Base-by-base conservation (phyloP, 2,797 vertebrate species). In the Hemitrygon akajei region DNA sequence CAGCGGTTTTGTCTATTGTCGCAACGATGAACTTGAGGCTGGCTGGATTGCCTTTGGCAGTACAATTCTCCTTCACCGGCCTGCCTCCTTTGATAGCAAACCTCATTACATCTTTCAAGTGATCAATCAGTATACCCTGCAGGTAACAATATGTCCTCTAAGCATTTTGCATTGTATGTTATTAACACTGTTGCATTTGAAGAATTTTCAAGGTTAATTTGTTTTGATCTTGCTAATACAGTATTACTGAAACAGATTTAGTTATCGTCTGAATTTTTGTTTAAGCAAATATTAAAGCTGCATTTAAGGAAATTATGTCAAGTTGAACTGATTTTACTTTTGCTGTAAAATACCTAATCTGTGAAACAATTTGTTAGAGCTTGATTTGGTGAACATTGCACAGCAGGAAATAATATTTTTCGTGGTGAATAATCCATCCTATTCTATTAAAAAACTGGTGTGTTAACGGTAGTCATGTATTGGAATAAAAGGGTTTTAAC, bases 1-100 rank as follows among this genome's bases (percentile, higher is more conserved):
- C 95, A 99, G 99, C 95, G 98, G 99, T 7, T 99, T 99, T 96
- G 98, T 99, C 94, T 99, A 99, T 95, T 99, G 98, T 96, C 97
- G 98, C 89, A 99, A 99, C 0, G 99, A 99, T 96, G 98, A 99
- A 94, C 95, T 99, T 96, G 99, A 99, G 95, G 95, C 98, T 0
- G 98, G 99, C 34, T 99, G 99, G 99, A 96, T 99, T 93, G 98
- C 98, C 93, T 98, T 98, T 94, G 97, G 98, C 96, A 97, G 95
- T 0, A 96, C 97, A 94, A 97, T 96, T 94, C 98, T 99, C 93
- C 98, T 99, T 79, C 98, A 99, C 95, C 97, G 99, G 93, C 98
- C 99, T 0, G 97, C 98, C 93, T 98, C 98, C 93, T 99, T 99
- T 94, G 99, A 99, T 97, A 98, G 97, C 95, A 99, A 99, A 95